Evolutionary conservation across 1,140 invertebrate genomes (phyloP), one percentile per base, ranked within the genome.

Genomic region (Drosophila punjabiensis): DNA sequence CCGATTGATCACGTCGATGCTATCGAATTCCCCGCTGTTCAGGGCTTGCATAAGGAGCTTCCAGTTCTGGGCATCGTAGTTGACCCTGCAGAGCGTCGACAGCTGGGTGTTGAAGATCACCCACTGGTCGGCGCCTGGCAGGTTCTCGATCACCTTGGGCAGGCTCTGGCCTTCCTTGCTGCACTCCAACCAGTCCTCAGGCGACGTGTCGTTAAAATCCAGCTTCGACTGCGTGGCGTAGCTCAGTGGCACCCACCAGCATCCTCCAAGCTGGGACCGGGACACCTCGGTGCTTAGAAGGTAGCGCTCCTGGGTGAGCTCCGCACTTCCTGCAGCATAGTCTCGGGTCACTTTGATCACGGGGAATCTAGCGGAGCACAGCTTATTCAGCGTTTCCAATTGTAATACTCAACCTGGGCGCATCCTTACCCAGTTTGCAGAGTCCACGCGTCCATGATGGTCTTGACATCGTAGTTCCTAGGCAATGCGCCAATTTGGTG

Each of bases 381-480:
- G 30, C 4, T 5, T 48, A n/a, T 13, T 8, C 5, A 30, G 30
- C 9, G 1, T 3, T n/a, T 39, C 18, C 8, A 7, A 24, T 18
- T 13, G 18, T 1, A 8, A 14, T 9, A 9, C 16, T n/a, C 5
- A 45, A 13, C 18, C 43, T 13, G n/a, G 2, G 2, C 2, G 10
- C 43, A 5, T 20, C 1, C 43, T 20, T 45, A 70, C 67, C 96
- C 96, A 63, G 95, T 96, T 93, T 98, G 96, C 20, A 95, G 93
- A 5, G 96, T 96, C 97, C 97, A 98, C 0, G 96, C 96, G 84
- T 97, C 95, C 96, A 97, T 97, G 20, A 97, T 95, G 6, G 93
- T 76, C 70, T 95, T 95, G 0, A 97, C 94, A 3, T 94, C 94
- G 3, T 95, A 89, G 70, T 94, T 91, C 3, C 85, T 69, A 0